Conservation (phyloP, 2,797 vertebrate species). For the Allobates femoralis region DNA sequence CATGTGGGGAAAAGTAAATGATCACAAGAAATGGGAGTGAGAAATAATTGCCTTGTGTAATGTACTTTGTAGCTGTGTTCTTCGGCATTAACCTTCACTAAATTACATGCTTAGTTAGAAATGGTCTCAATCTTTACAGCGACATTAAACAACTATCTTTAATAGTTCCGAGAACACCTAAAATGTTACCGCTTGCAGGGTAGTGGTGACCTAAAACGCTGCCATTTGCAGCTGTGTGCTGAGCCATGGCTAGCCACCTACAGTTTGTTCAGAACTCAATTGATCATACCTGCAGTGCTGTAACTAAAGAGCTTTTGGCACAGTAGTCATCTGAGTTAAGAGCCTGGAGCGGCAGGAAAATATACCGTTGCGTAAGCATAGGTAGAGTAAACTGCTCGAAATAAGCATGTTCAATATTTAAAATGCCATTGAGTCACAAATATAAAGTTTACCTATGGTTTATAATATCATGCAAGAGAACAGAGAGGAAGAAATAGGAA, state of each 20-base stretch:
- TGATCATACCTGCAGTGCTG: constrained; percentile 61
- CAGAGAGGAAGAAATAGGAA: background rate
- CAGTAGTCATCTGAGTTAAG: constrained; percentile 67
- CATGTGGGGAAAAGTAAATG: constrained; percentile 29
- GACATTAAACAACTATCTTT: constrained; percentile 63
- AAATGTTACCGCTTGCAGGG: constrained; percentile 64
- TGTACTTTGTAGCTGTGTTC: constrained; percentile 38
- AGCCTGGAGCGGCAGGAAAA: constrained; percentile 56
- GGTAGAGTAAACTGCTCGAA: constrained; percentile 13
- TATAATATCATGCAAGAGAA: constrained; percentile 6
- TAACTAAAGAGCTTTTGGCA: constrained; percentile 70
- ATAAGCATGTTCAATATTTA: background rate
- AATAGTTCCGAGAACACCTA: constrained; percentile 61
- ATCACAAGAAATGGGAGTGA: background rate
- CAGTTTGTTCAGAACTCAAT: constrained; percentile 67
- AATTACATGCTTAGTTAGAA: constrained; percentile 62
- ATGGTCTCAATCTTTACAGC: constrained; percentile 56
- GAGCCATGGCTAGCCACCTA: constrained; percentile 70
- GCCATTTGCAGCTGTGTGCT: constrained; percentile 66
- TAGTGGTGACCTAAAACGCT: constrained; percentile 67
- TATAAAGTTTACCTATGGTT: background rate
- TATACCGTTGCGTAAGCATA: background rate
- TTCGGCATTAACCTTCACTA: constrained; percentile 26
- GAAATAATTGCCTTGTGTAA: background rate
- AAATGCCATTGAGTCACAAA: background rate